Evolutionary conservation across 2,113 vertebrate genomes (phyloP), one percentile per base, ranked within the genome.

Genomic region (Leptodactylus fuscus): DNA sequence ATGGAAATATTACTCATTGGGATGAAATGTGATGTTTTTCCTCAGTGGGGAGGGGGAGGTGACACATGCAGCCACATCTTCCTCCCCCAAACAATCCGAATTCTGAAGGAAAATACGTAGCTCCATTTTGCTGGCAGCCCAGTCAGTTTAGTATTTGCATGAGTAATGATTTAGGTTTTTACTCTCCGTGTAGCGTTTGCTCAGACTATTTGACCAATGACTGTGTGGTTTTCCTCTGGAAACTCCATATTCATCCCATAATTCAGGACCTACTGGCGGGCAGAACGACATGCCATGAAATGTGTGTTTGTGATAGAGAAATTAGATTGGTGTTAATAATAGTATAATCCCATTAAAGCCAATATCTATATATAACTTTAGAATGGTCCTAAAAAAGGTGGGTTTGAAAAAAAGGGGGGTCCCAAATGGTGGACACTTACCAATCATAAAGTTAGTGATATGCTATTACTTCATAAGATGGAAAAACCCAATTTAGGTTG

Each of bases 161-260:
- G 29, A 62, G 24, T n/a, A n/a, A n/a, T n/a, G n/a, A n/a, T 12
- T 62, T 29, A 29, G 58, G 58, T 62, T 62, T 62, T 29, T 20
- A 1, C 41, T 32, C 24, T n/a, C 29, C 62, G 1, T 18, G 29
- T 7, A 34, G 5, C 15, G 62, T 67, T 67, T 34, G 62, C 27
- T 16, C 62, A 67, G 62, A 67, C 29, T 67, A 67, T 67, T 67
- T 67, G 62, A 67, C 27, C 62, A 67, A 34, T 67, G 13, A 18
- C 15, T 62, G 12, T 11, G 7, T 34, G 29, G 62, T 12, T 34
- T 67, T 67, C 13, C 29, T 67, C 62, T 3, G 15, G 62, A 67
- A 9, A 16, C 15, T 32, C 12, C 1, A 15, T 34, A 9, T 62
- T 62, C 3, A 11, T 62, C 29, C 27, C 3, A 27, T 24, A 67